Evolutionary conservation across 2,797 vertebrate genomes (phyloP).

Genomic region (Knipowitschia caucasica): DNA sequence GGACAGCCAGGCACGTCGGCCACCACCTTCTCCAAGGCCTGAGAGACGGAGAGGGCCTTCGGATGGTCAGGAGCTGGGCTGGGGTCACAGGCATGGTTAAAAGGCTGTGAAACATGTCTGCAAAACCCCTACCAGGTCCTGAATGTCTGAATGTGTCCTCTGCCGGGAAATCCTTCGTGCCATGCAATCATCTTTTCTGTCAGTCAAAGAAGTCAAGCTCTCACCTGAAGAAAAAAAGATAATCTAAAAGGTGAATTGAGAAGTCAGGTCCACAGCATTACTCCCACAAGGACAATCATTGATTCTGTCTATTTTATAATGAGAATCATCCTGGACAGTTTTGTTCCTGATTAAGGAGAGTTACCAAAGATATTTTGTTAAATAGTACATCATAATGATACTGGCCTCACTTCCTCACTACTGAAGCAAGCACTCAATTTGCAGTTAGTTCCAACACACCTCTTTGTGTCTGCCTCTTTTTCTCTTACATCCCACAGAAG

Average conservation of each 20-base stretch:
- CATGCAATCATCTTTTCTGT: constrained; percentile 73
- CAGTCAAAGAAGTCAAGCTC: constrained; percentile 60
- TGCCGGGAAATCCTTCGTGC: constrained; percentile 67
- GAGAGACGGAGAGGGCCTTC: constrained; percentile 65
- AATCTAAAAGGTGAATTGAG: constrained; percentile 60
- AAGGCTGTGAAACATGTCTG: constrained; percentile 46
- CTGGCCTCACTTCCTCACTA: constrained; percentile 45
- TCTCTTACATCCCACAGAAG: constrained; percentile 48
- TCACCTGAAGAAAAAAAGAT: constrained; percentile 64
- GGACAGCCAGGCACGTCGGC: constrained; percentile 85
- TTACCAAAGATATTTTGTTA: constrained; percentile 72
- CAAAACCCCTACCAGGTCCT: constrained; percentile 47
- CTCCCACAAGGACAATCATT: constrained; percentile 71
- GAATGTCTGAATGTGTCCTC: constrained; percentile 56
- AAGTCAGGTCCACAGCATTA: constrained; percentile 67
- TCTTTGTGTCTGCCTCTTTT: constrained; percentile 58
- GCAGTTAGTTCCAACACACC: constrained; percentile 45
- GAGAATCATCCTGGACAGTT: constrained; percentile 58
- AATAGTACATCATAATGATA: constrained; percentile 39
- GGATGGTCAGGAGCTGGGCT: constrained; percentile 43
- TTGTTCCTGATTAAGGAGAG: constrained; percentile 53
- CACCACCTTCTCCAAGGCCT: constrained; percentile 95
- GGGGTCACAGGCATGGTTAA: constrained; percentile 44
- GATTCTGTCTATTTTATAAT: constrained; percentile 58
- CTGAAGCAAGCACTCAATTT: constrained; percentile 55